Percentiles rank a stretch among this genome's conserved stretches.
These are phyloP conservation scores for Alfaro cultratus DNA, from an alignment of 2,797 vertebrate genomes.

Conservation along the genomic window DNA sequence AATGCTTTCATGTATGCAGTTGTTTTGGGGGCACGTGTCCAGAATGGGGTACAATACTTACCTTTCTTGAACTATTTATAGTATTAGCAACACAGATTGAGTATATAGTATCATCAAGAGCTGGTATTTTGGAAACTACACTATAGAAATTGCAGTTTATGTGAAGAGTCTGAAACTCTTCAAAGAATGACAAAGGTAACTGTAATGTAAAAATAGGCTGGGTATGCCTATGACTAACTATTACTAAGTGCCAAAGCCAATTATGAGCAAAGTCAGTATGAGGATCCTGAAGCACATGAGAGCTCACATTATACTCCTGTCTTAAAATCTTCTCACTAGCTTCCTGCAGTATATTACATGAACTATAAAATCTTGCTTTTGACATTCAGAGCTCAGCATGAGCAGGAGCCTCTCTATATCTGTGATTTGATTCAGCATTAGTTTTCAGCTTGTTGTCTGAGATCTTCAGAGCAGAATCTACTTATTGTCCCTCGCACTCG, in stretches of 20 bases:
- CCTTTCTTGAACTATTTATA: background rate
- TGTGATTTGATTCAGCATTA: background rate
- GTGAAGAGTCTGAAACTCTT: too few species aligned
- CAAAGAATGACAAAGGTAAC: too few species aligned
- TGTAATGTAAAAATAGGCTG: too few species aligned
- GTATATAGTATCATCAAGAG: too few species aligned
- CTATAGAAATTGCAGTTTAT: too few species aligned
- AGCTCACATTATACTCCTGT: background rate
- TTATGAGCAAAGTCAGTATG: background rate
- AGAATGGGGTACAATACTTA: background rate
- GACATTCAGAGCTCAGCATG: background rate
- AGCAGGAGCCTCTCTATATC: background rate
- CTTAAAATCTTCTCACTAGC: background rate
- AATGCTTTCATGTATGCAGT: background rate
- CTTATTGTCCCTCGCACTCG: background rate
- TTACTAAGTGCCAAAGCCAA: too few species aligned
- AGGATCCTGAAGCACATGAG: background rate
- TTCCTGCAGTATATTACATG: background rate
- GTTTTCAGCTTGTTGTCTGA: background rate
- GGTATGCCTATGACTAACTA: too few species aligned
- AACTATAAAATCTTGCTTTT: background rate
- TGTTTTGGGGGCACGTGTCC: background rate
- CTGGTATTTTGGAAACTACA: too few species aligned
- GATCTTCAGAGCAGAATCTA: background rate
- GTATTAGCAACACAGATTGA: too few species aligned